phyloP scores from a whole-genome alignment of 2,888 invertebrate genomes.

The Drosophila lutescens region DNA sequence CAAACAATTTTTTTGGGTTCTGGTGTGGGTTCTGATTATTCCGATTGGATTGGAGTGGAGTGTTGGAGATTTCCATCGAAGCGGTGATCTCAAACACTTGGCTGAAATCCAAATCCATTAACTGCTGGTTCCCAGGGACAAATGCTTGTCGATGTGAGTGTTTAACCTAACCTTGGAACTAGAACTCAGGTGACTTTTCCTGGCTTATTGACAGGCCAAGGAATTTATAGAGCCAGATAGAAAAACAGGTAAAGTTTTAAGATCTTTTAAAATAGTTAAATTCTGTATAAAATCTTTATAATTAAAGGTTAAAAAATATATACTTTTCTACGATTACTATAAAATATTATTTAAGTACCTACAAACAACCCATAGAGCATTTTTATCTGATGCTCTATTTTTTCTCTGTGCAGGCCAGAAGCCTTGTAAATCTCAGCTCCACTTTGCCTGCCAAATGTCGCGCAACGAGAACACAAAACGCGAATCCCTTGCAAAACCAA shows the following conservation, averaged over 20 bases:
- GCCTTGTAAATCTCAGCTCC: conserved; percentile 47
- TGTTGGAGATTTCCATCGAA: conserved; percentile 11
- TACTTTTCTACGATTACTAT: too few species aligned
- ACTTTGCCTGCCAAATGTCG: conserved; percentile 25
- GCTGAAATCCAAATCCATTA: conserved; percentile 10
- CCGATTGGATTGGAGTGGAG: background rate
- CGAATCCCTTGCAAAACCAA: conserved; percentile 18
- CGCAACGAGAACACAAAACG: conserved; percentile 48
- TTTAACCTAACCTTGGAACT: background rate
- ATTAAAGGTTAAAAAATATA: too few species aligned
- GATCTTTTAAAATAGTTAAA: too few species aligned
- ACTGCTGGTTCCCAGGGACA: conserved; percentile 4
- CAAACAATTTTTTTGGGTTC: conserved; percentile 17
- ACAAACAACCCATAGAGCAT: background rate
- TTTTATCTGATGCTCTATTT: background rate
- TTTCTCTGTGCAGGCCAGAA: conserved; percentile 22
- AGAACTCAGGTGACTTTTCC: conserved; percentile 5
- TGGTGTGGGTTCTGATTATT: conserved; percentile 25
- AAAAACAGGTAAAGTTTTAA: background rate
- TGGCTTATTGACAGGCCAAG: conserved; percentile 4
- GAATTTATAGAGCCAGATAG: background rate
- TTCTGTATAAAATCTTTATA: too few species aligned
- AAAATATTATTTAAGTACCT: too few species aligned
- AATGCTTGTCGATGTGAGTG: background rate
- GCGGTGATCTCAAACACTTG: conserved; percentile 16